Conservation (phyloP, 2,888 invertebrate genomes). For the Sicus ferrugineus region DNA sequence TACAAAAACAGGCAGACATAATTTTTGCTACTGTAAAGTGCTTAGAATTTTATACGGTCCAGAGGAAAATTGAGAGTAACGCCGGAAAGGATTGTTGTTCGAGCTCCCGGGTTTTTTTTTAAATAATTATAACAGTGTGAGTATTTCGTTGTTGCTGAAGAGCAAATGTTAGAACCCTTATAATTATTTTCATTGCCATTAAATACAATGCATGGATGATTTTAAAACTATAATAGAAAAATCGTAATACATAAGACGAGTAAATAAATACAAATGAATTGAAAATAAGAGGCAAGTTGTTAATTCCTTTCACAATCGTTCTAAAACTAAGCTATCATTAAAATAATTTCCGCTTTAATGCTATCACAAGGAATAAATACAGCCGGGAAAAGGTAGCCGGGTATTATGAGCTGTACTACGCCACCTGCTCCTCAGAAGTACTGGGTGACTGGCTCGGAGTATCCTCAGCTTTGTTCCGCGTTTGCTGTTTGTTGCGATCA, state of each 20-base stretch:
- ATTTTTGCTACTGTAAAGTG: too few species aligned
- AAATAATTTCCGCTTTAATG: slow-evolving; percentile 8
- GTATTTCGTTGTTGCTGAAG: too few species aligned
- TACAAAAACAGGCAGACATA: too few species aligned
- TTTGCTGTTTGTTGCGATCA: slow-evolving; percentile 26
- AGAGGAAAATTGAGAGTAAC: too few species aligned
- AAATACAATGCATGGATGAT: background rate
- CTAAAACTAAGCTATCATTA: background rate
- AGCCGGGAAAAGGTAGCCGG: background rate
- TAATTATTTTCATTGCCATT: background rate
- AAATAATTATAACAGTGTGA: too few species aligned
- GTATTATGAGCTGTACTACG: slow-evolving; percentile 33
- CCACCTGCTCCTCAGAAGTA: slow-evolving; percentile 48
- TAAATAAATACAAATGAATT: background rate
- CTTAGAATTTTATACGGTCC: too few species aligned
- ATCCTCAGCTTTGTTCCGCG: slow-evolving; percentile 5
- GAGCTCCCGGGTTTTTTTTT: too few species aligned
- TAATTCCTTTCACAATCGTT: background rate
- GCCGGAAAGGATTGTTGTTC: too few species aligned
- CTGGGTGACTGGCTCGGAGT: slow-evolving; percentile 42
- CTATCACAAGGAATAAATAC: slow-evolving; percentile 28
- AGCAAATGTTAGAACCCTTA: too few species aligned
- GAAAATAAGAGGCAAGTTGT: slow-evolving; percentile 12
- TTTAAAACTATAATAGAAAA: background rate
- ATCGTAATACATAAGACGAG: background rate